phyloP scores from a whole-genome alignment of 2,113 vertebrate genomes.

The Pygathrix nemaeus region DNA sequence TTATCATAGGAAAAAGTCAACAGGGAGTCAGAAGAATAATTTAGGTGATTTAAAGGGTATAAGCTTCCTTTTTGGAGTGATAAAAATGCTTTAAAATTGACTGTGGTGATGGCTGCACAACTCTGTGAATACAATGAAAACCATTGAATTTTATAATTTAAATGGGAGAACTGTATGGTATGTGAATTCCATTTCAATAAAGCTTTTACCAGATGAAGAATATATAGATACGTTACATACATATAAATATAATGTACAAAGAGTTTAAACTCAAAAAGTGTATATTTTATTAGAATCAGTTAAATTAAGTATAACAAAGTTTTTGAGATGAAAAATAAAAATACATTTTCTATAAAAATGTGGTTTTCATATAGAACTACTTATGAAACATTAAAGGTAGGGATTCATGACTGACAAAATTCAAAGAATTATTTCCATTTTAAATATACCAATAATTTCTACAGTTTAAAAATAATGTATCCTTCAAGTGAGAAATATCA shows the following conservation, averaged over 20 bases:
- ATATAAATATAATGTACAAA: background rate
- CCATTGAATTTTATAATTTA: background rate
- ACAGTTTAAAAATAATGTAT: conserved; percentile 10
- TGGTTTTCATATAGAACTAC: background rate
- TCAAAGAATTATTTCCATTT: conserved; percentile 29
- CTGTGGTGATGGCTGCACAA: background rate
- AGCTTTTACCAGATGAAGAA: background rate
- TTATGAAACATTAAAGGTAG: conserved; percentile 15
- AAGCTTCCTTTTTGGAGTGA: background rate
- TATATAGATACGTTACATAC: background rate
- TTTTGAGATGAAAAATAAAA: background rate
- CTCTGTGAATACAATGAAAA: background rate
- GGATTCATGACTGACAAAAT: background rate
- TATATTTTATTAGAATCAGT: background rate
- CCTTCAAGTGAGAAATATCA: background rate
- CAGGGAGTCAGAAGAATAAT: background rate
- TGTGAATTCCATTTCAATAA: background rate
- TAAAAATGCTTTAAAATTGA: background rate
- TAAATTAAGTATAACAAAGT: background rate
- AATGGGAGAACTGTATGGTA: background rate
- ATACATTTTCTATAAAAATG: background rate
- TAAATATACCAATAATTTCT: conserved; percentile 37
- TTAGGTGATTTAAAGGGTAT: background rate
- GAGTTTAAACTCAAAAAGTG: background rate
- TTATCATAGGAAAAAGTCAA: background rate